Percentiles rank a stretch among this genome's conserved stretches.
Evolutionary conservation across 2,113 vertebrate species (phyloP).

Genomic region (Corythoichthys intestinalis): DNA sequence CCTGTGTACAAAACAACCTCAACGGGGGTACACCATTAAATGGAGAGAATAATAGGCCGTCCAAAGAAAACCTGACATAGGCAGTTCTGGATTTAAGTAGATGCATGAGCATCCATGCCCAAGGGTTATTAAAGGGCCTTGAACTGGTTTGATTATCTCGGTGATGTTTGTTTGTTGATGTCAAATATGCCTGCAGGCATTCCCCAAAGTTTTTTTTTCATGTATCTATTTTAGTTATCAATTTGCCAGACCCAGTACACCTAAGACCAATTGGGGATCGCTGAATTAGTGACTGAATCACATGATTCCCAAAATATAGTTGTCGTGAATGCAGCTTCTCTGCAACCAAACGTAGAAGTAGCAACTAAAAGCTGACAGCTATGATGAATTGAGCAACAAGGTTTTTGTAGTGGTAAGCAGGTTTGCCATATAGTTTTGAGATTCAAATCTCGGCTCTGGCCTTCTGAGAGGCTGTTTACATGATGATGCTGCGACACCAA

Average conservation of each 20-base stretch:
- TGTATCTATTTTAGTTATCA: not conserved
- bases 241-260: not conserved
- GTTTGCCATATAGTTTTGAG: too few species aligned
- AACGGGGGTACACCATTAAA: slow-evolving; percentile 49
- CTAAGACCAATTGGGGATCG: not conserved
- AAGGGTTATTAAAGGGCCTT: not conserved
- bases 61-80: slow-evolving; percentile 58
- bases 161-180: not conserved
- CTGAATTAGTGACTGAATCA: too few species aligned
- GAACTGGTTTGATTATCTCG: slow-evolving; percentile 8
- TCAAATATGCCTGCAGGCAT: not conserved
- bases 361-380: too few species aligned
- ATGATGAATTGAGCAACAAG: too few species aligned
- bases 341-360: too few species aligned
- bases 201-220: slow-evolving; percentile 7
- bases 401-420: too few species aligned
- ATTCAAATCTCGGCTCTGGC: too few species aligned
- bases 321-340: too few species aligned
- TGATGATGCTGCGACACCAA: too few species aligned
- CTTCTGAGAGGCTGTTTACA: too few species aligned
- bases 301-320: too few species aligned
- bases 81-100: slow-evolving; percentile 13
- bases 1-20: slow-evolving; percentile 53
- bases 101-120: not conserved
- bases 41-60: slow-evolving; percentile 50